Conservation (phyloP, 1,140 invertebrate genomes). For the Calliopsis andreniformis region DNA sequence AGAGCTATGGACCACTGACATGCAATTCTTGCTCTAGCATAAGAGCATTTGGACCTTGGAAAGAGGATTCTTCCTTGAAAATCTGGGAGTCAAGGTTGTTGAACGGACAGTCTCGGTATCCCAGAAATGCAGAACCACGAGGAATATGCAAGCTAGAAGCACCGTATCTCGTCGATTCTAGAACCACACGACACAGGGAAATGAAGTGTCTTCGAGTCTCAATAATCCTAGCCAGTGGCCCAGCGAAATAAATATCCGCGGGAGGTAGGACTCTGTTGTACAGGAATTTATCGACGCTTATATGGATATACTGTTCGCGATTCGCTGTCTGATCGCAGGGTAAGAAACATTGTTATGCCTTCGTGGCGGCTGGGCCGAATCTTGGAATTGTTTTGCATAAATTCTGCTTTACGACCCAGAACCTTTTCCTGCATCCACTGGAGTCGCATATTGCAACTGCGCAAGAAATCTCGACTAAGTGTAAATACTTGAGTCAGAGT, state of each 20-base stretch:
- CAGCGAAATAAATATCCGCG: conserved; percentile 26
- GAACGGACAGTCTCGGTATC: background rate
- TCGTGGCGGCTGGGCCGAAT: conserved; percentile 32
- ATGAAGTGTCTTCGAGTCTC: conserved; percentile 15
- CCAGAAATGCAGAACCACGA: background rate
- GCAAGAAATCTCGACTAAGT: background rate
- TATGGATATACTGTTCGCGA: conserved; percentile 43
- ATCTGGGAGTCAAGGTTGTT: background rate
- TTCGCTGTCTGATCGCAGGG: conserved; percentile 46
- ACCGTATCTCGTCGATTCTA: too few relatives aligned
- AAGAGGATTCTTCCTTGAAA: too few relatives aligned
- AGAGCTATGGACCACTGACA: too few relatives aligned
- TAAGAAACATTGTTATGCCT: conserved; percentile 63
- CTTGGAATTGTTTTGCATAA: conserved; percentile 61
- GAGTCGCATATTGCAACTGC: too few relatives aligned
- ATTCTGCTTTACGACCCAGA: conserved; percentile 46
- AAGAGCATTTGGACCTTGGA: too few relatives aligned
- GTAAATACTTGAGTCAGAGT: background rate
- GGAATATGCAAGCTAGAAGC: background rate
- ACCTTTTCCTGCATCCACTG: background rate
- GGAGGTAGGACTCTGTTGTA: conserved; percentile 31
- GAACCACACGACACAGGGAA: background rate
- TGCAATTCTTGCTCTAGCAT: too few relatives aligned
- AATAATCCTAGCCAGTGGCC: background rate
- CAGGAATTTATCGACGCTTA: conserved; percentile 56